A percentile compares a stretch with the other conserved stretches of the same genome.
Conservation (phyloP, 2,113 vertebrate genomes). For the Mesoclemmys tuberculata region DNA sequence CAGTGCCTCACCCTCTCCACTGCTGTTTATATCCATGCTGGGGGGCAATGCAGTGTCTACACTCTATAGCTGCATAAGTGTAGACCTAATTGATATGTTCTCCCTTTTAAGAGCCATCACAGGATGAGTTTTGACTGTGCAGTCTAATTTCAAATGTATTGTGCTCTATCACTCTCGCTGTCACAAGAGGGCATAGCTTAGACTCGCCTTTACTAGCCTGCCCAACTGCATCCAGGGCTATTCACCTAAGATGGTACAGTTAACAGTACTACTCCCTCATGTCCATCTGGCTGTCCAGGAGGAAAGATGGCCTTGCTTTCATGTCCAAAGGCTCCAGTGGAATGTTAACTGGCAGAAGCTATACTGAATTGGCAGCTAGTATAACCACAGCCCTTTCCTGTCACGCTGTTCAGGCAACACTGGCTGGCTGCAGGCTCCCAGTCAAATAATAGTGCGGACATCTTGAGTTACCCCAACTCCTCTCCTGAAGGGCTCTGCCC, state of each 20-base stretch:
- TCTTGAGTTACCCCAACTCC: not conserved
- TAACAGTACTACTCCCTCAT: not conserved
- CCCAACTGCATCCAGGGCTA: rapidly evolving
- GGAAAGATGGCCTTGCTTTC: not conserved
- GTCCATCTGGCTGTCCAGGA: not conserved
- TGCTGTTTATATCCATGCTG: too few species aligned
- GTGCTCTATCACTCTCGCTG: too few species aligned
- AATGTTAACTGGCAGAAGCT: not conserved
- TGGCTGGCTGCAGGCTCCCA: not conserved
- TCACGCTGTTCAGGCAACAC: not conserved
- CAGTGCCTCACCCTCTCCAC: too few species aligned
- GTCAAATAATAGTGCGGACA: not conserved
- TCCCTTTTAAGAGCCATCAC: not conserved
- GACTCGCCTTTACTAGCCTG: not conserved
- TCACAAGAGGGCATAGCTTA: rapidly evolving
- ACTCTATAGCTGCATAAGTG: too few species aligned
- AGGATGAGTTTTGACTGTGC: not conserved
- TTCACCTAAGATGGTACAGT: rapidly evolving
- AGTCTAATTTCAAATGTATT: too few species aligned
- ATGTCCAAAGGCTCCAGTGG: not conserved
- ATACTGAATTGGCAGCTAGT: not conserved
- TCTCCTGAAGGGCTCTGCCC: not conserved
- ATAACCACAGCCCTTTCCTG: not conserved
- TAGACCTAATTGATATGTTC: too few species aligned
- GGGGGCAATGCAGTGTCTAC: too few species aligned